Base-by-base conservation (phyloP, 2,888 invertebrate genomes). In the Brachypalpus laphriformis region DNA sequence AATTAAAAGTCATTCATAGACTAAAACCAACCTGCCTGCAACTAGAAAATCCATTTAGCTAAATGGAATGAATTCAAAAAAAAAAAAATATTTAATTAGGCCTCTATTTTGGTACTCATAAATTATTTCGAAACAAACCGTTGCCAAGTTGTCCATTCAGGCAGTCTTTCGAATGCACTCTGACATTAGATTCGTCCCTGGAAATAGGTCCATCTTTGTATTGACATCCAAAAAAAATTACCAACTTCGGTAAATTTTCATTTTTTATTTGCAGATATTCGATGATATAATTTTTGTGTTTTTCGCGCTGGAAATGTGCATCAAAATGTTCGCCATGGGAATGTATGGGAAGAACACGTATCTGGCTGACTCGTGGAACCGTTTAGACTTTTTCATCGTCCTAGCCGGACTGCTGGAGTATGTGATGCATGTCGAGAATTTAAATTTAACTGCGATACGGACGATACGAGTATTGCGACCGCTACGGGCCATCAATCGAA, bases 211-310 rank as follows among this genome's bases (percentile, higher is more conserved):
- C n/a, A 9, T 40, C 40, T 68, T 3, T 18, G 18, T 45, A 14
- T 74, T 54, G 40, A 82, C n/a, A n/a, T n/a, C n/a, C n/a, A n/a
- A n/a, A n/a, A n/a, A n/a, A n/a, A n/a, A n/a, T n/a, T 82, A 37
- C 59, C 71, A 68, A 76, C 45, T 68, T 63, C 22, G 42, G 5
- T 45, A 40, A 71, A 49, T 56, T 66, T 68, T 20, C 71, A 51
- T 56, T 14, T 71, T 86, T 83, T 89, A 68, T 80, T 92, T 92
- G 3, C 94, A 98, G 96, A 96, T 97, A 91, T 98, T 99, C 92
- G 99, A 99, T 93, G 98, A 99, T 93, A 96, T 98, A 91, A 99
- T 99, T 92, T 99, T 99, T 93, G 97, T 96, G 88, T 99, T 99
- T 94, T 99, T 99, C 93, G 95, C 98, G 61, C 92, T 98, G 91